Base-by-base conservation (phyloP, 2,797 vertebrate genomes). In the Danio choprae region DNA sequence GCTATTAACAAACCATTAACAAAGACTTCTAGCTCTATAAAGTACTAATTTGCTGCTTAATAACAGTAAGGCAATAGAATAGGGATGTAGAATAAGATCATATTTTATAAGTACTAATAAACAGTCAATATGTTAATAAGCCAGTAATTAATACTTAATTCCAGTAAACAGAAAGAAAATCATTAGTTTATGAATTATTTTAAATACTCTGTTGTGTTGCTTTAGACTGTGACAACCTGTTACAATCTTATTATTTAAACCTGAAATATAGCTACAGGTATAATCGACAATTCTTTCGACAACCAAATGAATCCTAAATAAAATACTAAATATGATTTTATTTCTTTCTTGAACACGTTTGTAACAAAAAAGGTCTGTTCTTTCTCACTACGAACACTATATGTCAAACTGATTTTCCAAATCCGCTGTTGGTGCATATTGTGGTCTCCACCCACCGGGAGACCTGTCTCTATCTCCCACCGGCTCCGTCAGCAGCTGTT, bases 401-500 rank as follows among this genome's bases (percentile, higher is more conserved):
- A 40, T 75, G 55, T 83, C 79, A 74, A 77, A 62, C 43, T 83
- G 79, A 84, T 81, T 84, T 83, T 62, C 78, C 81, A 83, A 84
- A 86, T 87, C 80, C 63, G 48, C 76, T 65, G 65, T 79, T 63
- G 79, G 80, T 81, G 58, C 64, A 77, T 70, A 81, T 74, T 84
- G 72, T 77, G 29, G 62, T 55, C 71, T 83, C 55, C 58, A 79
- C 72, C 81, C 44, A 80, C 72, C 81, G 51, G 79, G 79, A 82
- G 29, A 44, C 65, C 71, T 73, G 82, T 76, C 62, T 74, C 82
- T 65, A 48, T 84, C 69, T 84, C 86, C 76, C 81, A 83, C 83
- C 74, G 65, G 75, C 77, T 71, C 70, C 68, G 20, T 73, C 82
- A 83, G 85, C 87, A 87, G 85, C 84, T 87, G 86, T 83, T 84